Evolutionary conservation across 2,888 invertebrate genomes (phyloP).

Genomic region (Pseudococcus viburni): DNA sequence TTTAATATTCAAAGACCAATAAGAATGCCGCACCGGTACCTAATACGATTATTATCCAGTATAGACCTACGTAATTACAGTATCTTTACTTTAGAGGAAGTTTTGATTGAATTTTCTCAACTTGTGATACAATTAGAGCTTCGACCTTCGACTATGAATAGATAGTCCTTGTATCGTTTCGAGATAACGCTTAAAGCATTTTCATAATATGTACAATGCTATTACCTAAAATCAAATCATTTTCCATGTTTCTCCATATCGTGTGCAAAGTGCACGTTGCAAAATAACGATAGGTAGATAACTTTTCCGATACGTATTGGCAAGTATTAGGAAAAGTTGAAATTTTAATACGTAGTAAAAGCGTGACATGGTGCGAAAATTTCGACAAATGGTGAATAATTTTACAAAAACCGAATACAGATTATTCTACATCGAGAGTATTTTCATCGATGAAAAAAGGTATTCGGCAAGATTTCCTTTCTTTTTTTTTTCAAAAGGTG

Average conservation of each 20-base stretch:
- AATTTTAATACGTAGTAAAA: background rate
- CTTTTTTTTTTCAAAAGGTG: background rate
- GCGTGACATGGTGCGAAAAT: background rate
- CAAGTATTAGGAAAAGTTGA: background rate
- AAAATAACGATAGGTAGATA: too few species aligned
- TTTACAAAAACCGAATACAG: slow-evolving; percentile 22
- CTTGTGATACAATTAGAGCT: background rate
- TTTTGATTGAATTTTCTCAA: background rate
- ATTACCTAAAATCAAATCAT: background rate
- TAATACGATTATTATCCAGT: background rate
- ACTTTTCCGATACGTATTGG: background rate
- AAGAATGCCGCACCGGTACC: background rate
- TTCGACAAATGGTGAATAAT: slow-evolving; percentile 19
- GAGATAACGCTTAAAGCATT: background rate
- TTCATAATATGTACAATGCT: background rate
- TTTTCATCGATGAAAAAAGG: slow-evolving; percentile 5
- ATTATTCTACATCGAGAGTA: background rate
- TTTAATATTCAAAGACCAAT: slow-evolving; percentile 19
- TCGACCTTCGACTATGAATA: background rate
- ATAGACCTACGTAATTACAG: background rate
- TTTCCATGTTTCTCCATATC: background rate
- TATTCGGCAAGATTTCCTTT: background rate
- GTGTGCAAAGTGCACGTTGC: background rate
- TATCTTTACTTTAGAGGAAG: background rate
- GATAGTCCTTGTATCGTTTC: background rate